A percentile compares a stretch with the other conserved stretches of the same genome.
phyloP scores from a whole-genome alignment of 2,888 invertebrate species.

The Melanostoma scalare region DNA sequence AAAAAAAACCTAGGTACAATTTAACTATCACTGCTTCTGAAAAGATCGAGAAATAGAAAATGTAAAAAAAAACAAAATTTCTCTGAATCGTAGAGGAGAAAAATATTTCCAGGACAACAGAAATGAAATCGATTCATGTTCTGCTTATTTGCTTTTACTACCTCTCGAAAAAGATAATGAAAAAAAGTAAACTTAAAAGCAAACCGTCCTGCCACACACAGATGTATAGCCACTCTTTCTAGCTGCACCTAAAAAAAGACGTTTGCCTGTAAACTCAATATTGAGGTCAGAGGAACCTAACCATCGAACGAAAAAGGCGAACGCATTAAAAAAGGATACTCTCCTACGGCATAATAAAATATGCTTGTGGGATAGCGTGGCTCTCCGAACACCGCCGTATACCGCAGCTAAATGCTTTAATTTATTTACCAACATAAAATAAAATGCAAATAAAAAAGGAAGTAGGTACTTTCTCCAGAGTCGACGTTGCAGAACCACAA shows the following conservation, averaged over 20 bases:
- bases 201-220: conserved; percentile 33
- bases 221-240: conserved; percentile 39
- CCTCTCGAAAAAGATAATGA: conserved; percentile 54
- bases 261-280: conserved; percentile 51
- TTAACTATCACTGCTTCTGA: conserved; percentile 40
- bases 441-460: conserved; percentile 66
- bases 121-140: conserved; percentile 62
- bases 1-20: conserved; percentile 40
- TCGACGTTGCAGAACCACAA: conserved; percentile 21
- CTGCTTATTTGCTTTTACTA: conserved; percentile 72
- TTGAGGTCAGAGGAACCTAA: conserved; percentile 31
- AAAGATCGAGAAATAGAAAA: neutral
- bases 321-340: conserved; percentile 36
- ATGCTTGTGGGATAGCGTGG: conserved; percentile 37
- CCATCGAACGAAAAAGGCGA: neutral
- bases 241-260: conserved; percentile 50
- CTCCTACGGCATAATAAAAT: conserved; percentile 50
- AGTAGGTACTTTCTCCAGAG: conserved; percentile 12
- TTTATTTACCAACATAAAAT: conserved; percentile 71
- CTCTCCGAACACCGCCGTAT: conserved; percentile 31
- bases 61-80: neutral
- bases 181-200: conserved; percentile 35
- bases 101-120: conserved; percentile 57
- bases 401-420: conserved; percentile 69
- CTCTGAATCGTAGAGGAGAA: neutral